Base-by-base conservation (phyloP, 1,140 invertebrate genomes). In the Helicorthomorpha holstii region DNA sequence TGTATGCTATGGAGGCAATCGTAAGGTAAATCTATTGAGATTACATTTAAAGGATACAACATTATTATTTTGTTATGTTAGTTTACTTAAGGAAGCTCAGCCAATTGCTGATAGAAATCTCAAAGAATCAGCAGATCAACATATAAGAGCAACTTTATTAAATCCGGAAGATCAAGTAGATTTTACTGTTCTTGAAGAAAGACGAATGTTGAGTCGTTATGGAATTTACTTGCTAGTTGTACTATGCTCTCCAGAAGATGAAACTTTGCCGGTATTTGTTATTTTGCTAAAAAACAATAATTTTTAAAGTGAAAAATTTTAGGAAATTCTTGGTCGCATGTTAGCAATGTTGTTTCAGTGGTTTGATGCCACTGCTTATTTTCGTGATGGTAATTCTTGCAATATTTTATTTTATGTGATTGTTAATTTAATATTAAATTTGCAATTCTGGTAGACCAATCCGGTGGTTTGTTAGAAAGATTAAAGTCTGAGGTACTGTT, bases 281-380 rank as follows among this genome's bases (percentile, higher is more conserved):
- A 19, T 12, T 47, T 49, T 27, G 23, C 10, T 52, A 7, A 12
- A 7, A 48, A 14, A n/a, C 14, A 51, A 45, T 1, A 16, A 45
- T 27, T 52, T 3, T 34, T 21, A 34, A 3, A 29, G 47, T 44
- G 24, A 54, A 43, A 19, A 49, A 41, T 16, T 34, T 48, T 22
- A 82, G 63, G 85, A 93, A 68, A 80, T 90, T 27, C 73, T 98
- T 29, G 91, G 92, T 21, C 74, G 93, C 58, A 75, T 98, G 57
- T 73, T 98, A 25, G 86, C 88, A 50, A 93, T 94, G 76, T 75
- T 98, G 50, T 98, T 98, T 73, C 91, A 98, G 69, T 98, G 95
- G 95, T 98, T 98, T 73, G 87, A 96, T 73, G 84, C 92, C 54
- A 97, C 93, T 27, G 89, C 91, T 7, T 93, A 90, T 69, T 81